Base-by-base conservation (phyloP, 2,888 invertebrate genomes). In the Limulus polyphemus region DNA sequence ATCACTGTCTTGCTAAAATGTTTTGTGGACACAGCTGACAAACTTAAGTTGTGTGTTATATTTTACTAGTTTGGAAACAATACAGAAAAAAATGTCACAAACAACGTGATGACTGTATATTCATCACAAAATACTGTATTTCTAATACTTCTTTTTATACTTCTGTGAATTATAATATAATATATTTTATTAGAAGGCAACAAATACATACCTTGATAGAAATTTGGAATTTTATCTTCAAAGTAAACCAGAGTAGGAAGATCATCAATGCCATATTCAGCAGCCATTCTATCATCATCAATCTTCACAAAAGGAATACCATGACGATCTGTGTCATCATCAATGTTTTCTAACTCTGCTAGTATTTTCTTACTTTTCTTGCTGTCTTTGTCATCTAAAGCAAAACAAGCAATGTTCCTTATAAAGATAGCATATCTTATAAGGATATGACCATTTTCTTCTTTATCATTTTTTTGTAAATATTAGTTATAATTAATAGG, bases 231-330 rank as follows among this genome's bases (percentile, higher is more conserved):
- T 52, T 67, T 69, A 32, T 69, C 65, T 56, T 72, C 71, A 60
- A 72, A 72, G 52, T 72, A 72, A 16, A 72, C 70, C 4, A 72
- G 56, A 4, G 65, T 62, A 1, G 72, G 72, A 32, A 86, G 81
- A 78, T 88, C 87, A 72, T 89, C 88, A n/a, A 93, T 90, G 70
- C 92, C 93, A 74, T 91, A 91, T 78, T 90, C 90, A 75, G 83
- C 83, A 58, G 92, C 90, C 77, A 92, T 90, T 49, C 90, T 89
- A 69, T 84, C 82, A 77, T 92, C 90, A 76, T 90, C 89, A 73
- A 92, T 90, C 78, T 92, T 92, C 13, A 92, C 91, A 78, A 93
- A 93, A 66, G 87, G 87, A 74, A 93, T 85, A 67, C 90, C 90
- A 70, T 90, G 81, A 72, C 85, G 81, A 76, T 92, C 91, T 77